Base-by-base conservation (phyloP, 2,888 invertebrate genomes). In the Limulus polyphemus region DNA sequence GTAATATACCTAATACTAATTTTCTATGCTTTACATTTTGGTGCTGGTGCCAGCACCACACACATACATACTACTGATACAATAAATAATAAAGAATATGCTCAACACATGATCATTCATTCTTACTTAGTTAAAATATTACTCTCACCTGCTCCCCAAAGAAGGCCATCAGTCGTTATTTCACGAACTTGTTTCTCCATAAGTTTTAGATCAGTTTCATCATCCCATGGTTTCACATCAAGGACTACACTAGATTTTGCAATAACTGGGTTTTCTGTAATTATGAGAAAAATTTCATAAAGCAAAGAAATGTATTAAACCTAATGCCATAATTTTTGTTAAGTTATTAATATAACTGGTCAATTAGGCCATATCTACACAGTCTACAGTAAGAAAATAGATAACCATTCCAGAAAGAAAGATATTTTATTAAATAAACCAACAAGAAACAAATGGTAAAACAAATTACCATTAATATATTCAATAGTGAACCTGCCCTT, bases 221-320 rank as follows among this genome's bases (percentile, higher is more conserved):
- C 80, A 69, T 79, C 79, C 79, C 79, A 80, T 47, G 80, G 80
- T 71, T 81, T 81, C 17, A 81, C 78, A 65, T 81, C 80, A 59
- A 80, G 72, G 55, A 81, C 74, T 56, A 81, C 74, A 71, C 73
- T 78, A 50, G 78, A 78, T 71, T 80, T 80, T 65, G 80, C 80
- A 62, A 81, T 75, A 46, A 78, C 66, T 10, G 72, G 75, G 11
- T 78, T 74, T 70, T 81, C 72, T 73, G 58, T 11, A 62, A 58
- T n/a, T n/a, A n/a, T 49, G n/a, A 62, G 13, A 14, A 58, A 54
- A 58, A 48, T 32, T 32, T 3, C 32, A 32, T 32, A 32, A 32
- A 32, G 32, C 7, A 7, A 32, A 32, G 7, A 32, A 32, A 32
- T 32, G 5, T 32, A 32, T 32, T 32, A 32, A 32, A 32, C 3